These are phyloP conservation scores for Rhinella marina DNA, from an alignment of 2,797 vertebrate species.

Conservation along the genomic window DNA sequence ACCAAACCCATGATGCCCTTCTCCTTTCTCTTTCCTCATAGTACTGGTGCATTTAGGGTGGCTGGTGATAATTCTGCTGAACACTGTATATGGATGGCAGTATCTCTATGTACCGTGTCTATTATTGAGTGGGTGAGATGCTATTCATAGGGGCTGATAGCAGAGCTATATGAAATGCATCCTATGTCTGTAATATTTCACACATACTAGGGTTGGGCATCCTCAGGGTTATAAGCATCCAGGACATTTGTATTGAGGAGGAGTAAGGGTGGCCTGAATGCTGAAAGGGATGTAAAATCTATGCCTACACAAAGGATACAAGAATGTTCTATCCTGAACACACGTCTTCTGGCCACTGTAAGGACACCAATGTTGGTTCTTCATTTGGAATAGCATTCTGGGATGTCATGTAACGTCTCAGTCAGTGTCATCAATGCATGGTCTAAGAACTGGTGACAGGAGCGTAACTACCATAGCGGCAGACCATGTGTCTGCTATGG, in stretches of 20 bases:
- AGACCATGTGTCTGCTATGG: no score
- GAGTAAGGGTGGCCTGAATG: not conserved
- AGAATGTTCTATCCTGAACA: no score
- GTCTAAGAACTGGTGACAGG: not conserved
- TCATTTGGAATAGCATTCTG: not conserved
- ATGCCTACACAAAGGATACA: not conserved
- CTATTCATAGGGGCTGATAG: not conserved
- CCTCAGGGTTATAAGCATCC: not conserved
- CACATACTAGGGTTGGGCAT: not conserved
- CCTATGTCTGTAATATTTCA: conserved; percentile 37
- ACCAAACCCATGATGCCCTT: no score
- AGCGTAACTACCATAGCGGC: no score
- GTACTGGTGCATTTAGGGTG: not conserved
- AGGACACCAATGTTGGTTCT: not conserved
- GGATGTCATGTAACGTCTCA: not conserved
- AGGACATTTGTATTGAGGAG: no score
- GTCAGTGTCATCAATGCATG: not conserved
- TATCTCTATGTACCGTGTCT: not conserved
- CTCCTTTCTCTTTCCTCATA: no score
- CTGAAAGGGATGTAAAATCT: not conserved
- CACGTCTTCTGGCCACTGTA: not conserved
- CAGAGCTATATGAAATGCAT: not conserved
- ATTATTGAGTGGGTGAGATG: not conserved
- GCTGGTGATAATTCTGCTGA: not conserved
- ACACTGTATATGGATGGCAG: not conserved